These are phyloP conservation scores for Urocynchramus pylzowi DNA, from an alignment of 2,113 vertebrate genomes.

Conservation along the genomic window DNA sequence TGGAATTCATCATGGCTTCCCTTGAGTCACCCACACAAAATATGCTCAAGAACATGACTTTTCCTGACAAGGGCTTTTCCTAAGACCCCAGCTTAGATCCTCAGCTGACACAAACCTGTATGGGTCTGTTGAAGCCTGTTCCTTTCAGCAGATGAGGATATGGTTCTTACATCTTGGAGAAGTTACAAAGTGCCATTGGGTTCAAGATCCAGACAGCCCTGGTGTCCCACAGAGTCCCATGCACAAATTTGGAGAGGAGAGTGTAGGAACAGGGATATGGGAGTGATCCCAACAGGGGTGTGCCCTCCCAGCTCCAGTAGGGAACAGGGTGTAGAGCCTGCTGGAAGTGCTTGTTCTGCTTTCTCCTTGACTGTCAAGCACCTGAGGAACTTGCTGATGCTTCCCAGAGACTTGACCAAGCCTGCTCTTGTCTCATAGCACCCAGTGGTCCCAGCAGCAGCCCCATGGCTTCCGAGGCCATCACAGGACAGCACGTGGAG, in stretches of 20 bases:
- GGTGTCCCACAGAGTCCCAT: neutral
- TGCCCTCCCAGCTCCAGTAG: neutral
- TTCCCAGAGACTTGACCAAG: neutral
- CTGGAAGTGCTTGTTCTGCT: neutral
- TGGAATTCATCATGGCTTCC: neutral
- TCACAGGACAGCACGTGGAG: conserved; percentile 68
- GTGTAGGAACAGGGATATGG: neutral
- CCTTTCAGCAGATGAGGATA: neutral
- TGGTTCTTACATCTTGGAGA: neutral
- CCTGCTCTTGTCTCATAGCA: conserved; percentile 1
- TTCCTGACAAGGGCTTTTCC: neutral
- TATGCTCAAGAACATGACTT: neutral
- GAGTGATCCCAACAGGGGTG: neutral
- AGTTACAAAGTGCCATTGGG: neutral
- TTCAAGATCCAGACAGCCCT: neutral
- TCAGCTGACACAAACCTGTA: neutral
- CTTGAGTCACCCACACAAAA: neutral
- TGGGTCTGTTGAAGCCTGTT: neutral
- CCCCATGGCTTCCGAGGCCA: conserved; percentile 67
- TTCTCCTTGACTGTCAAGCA: neutral
- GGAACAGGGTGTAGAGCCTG: neutral
- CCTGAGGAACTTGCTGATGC: neutral
- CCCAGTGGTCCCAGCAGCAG: conserved; percentile 71
- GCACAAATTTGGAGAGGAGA: neutral
- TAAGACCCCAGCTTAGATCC: neutral